Conservation (phyloP, 2,888 invertebrate species). For the Perithous albicinctus region DNA sequence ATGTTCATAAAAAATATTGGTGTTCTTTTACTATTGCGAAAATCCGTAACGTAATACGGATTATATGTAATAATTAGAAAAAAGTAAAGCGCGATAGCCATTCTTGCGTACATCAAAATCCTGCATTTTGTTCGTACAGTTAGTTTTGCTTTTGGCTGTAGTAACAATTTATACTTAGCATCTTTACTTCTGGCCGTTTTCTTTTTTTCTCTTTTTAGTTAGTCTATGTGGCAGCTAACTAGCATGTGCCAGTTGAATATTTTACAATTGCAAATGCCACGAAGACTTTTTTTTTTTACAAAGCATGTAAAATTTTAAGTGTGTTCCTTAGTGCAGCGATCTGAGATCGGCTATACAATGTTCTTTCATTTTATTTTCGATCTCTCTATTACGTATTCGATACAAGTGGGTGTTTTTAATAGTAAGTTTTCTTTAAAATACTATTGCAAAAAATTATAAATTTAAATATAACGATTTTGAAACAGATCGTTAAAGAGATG, state of each 20-base stretch:
- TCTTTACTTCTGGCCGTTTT: not conserved
- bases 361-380: not conserved
- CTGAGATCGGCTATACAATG: not conserved
- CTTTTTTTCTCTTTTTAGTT: too few relatives aligned
- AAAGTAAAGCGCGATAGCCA: constrained; percentile 12
- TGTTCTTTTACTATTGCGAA: constrained; percentile 56
- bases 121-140: constrained; percentile 14
- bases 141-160: constrained; percentile 16
- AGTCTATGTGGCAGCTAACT: constrained; percentile 7
- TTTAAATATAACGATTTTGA: too few relatives aligned
- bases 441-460: too few relatives aligned
- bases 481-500: too few relatives aligned
- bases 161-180: constrained; percentile 15
- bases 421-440: not conserved
- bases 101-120: constrained; percentile 21
- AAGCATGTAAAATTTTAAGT: not conserved
- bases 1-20: constrained; percentile 58
- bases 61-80: not conserved
- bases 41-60: constrained; percentile 16
- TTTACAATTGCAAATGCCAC: not conserved
- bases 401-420: not conserved
- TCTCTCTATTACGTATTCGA: not conserved
- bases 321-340: not conserved
- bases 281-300: not conserved
- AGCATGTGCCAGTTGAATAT: constrained; percentile 7